phyloP scores from a whole-genome alignment of 1,140 invertebrate species.

The Augochlora pura region DNA sequence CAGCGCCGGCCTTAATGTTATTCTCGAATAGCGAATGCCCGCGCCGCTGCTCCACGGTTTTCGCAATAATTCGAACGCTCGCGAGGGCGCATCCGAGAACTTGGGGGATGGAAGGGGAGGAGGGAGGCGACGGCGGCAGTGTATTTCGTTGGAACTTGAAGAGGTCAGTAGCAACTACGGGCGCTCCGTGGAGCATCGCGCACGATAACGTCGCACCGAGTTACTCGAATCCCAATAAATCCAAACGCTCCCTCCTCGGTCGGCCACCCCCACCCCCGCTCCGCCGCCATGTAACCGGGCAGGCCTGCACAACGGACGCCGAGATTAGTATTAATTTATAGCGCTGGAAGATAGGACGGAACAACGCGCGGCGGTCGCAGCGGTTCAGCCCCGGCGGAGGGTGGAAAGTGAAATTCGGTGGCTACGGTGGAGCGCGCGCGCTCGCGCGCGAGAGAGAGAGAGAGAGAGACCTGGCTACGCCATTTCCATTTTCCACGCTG shows the following conservation, averaged over 20 bases:
- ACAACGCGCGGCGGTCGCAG: constrained; percentile 20
- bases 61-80: constrained; percentile 20
- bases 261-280: constrained; percentile 32
- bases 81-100: neutral
- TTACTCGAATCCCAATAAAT: constrained; percentile 69
- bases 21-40: too few relatives aligned
- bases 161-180: constrained; percentile 45
- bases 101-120: too few relatives aligned
- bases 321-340: constrained; percentile 72
- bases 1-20: too few relatives aligned
- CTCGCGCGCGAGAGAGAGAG: too few relatives aligned
- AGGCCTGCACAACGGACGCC: constrained; percentile 57
- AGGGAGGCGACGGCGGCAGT: too few relatives aligned
- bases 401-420: constrained; percentile 66
- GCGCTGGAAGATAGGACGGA: constrained; percentile 63
- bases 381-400: constrained; percentile 29
- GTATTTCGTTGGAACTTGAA: constrained; percentile 42
- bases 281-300: constrained; percentile 21
- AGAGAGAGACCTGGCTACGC: constrained; percentile 30
- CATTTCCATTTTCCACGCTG: constrained; percentile 64
- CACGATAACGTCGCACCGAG: constrained; percentile 62
- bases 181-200: constrained; percentile 23
- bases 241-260: constrained; percentile 49
- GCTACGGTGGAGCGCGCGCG: constrained; percentile 49
- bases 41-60: neutral